Evolutionary conservation across 2,888 invertebrate genomes (phyloP), one percentile per base, ranked within the genome.

Genomic region (Idaea dimidiata): DNA sequence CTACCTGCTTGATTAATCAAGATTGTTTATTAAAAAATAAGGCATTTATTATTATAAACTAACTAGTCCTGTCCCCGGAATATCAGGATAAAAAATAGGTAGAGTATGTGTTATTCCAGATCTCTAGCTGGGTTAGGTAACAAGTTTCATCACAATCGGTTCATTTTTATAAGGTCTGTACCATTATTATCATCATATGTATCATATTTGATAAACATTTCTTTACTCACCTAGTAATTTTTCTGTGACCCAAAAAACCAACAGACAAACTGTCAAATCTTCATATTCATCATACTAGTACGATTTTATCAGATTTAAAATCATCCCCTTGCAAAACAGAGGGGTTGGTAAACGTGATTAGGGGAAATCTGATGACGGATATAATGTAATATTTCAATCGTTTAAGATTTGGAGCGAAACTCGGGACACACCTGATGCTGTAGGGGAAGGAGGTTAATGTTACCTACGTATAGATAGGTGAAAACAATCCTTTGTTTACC

Each of bases 341-440:
- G 70, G 72, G 71, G 69, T 62, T 62, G 68, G 70, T 66, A 72
- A 76, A 76, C 77, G 74, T 78, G 78, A 79, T 83, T 80, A 76
- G 74, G 74, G 71, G 74, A 66, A 78, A 80, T 76, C 77, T 74
- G 74, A 75, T 83, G 80, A 83, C 78, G 77, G 79, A 85, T 82
- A 75, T 79, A 78, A 83, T 83, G 80, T 76, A 81, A 83, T 84
- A 79, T 81, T 81, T 83, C 77, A 78, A 73, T 71, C 77, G 72
- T 70, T 79, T 76, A 76, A 75, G 65, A 61, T 65, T 60, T 43
- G 61, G 43, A 60, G 59, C 67, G 64, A 58, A 61, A 64, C 62
- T 63, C 66, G 62, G 53, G 60, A 55, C 43, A 33, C 60, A 62
- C 62, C 62, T 61, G 62, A 61, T 59, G 61, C 56, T 58, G 16